Percentiles rank a stretch among this genome's conserved stretches.
Evolutionary conservation across 2,113 vertebrate species (phyloP).

Genomic region (Atrichornis clamosus): DNA sequence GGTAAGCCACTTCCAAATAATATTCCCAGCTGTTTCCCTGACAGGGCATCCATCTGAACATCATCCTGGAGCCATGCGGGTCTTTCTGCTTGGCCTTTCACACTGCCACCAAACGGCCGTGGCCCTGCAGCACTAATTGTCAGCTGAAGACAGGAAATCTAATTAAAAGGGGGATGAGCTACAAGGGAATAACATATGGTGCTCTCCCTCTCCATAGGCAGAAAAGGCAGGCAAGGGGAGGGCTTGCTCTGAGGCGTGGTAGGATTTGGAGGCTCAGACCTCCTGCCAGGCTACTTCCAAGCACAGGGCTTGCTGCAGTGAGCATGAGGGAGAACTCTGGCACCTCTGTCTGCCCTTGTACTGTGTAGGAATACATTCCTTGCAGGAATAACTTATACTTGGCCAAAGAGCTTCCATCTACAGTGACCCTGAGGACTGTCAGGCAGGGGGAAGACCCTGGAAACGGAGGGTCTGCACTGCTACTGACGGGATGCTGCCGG

Average conservation of each 20-base stretch:
- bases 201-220: background rate
- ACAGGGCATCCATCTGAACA: background rate
- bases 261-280: background rate
- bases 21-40: background rate
- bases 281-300: background rate
- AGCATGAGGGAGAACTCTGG: accelerated
- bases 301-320: accelerated
- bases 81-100: accelerated
- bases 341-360: background rate
- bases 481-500: accelerated
- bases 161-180: background rate
- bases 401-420: background rate
- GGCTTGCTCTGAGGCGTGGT: background rate
- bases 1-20: background rate
- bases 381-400: background rate
- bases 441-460: background rate
- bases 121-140: background rate
- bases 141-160: background rate
- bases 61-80: accelerated
- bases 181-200: background rate
- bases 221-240: background rate
- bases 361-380: background rate
- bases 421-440: background rate
- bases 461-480: background rate
- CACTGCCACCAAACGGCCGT: accelerated